Conservation (phyloP, 2,113 vertebrate genomes). For the Abramis brama region DNA sequence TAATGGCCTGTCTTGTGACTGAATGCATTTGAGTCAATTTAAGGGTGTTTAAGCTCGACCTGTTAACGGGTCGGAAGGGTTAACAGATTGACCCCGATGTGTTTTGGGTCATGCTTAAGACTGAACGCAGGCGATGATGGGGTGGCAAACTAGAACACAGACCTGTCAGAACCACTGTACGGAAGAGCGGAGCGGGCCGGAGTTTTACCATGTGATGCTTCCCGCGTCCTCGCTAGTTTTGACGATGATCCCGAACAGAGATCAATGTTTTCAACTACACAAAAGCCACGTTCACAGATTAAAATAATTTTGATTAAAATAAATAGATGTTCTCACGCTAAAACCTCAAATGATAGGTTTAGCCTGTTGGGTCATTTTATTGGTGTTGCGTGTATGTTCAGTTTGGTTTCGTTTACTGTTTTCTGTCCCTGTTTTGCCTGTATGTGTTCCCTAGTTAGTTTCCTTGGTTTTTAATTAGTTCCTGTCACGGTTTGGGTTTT, state of each 20-base stretch:
- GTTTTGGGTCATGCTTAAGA: conserved; percentile 54
- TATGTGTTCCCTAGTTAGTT: too few species aligned
- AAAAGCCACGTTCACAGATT: background rate
- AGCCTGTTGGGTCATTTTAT: too few species aligned
- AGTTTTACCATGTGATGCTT: conserved; percentile 32
- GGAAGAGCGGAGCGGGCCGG: conserved; percentile 61
- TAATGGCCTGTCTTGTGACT: background rate
- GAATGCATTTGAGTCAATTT: background rate
- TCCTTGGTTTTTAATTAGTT: too few species aligned
- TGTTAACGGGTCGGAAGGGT: background rate
- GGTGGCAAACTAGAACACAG: conserved; percentile 57
- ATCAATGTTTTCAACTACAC: background rate
- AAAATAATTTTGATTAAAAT: background rate
- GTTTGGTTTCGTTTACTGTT: too few species aligned
- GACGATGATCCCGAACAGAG: background rate
- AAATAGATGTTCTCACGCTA: background rate
- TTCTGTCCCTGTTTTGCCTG: too few species aligned
- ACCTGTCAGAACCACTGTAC: conserved; percentile 52
- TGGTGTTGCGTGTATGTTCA: too few species aligned
- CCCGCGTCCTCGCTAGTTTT: background rate
- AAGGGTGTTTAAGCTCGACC: background rate
- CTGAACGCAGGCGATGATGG: conserved; percentile 61
- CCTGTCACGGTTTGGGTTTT: too few species aligned
- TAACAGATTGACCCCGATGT: background rate
- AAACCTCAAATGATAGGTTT: too few species aligned